Evolutionary conservation across 1,140 invertebrate species (phyloP).

Genomic region (Carcinoscorpius rotundicauda): DNA sequence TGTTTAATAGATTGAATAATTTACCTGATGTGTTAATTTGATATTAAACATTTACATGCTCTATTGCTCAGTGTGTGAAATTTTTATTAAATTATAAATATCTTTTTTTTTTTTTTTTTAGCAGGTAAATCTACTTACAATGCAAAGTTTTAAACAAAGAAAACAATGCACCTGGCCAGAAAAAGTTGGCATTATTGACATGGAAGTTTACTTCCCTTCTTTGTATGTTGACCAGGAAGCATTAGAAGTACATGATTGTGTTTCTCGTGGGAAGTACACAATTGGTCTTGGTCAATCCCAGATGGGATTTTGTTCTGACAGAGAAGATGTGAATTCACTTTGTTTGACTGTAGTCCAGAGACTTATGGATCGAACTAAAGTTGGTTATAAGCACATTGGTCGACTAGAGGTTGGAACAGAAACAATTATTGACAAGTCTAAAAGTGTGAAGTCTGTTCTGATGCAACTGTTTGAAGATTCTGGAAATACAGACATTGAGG

Average conservation of each 20-base stretch:
- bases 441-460: constrained; percentile 90
- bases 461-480: constrained; percentile 85
- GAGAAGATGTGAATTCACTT: constrained; percentile 93
- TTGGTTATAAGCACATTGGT: constrained; percentile 63
- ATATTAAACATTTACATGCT: too few species aligned
- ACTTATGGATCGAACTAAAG: constrained; percentile 57
- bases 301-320: constrained; percentile 97
- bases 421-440: constrained; percentile 96
- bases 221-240: constrained; percentile 87
- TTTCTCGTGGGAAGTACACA: constrained; percentile 83
- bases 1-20: too few species aligned
- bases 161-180: constrained; percentile 48
- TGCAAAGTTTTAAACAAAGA: neutral
- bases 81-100: too few species aligned
- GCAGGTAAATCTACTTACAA: too few species aligned
- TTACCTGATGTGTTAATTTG: too few species aligned
- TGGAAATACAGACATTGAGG: constrained; percentile 86
- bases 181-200: constrained; percentile 82
- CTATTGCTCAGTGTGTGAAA: too few species aligned
- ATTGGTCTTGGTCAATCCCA: constrained; percentile 84
- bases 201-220: constrained; percentile 87
- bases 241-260: constrained; percentile 76
- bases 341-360: constrained; percentile 83
- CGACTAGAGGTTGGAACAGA: constrained; percentile 96
- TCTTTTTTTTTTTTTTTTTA: too few species aligned